Base-by-base conservation (phyloP, 1,140 invertebrate genomes). In the Eriosoma lanigerum region DNA sequence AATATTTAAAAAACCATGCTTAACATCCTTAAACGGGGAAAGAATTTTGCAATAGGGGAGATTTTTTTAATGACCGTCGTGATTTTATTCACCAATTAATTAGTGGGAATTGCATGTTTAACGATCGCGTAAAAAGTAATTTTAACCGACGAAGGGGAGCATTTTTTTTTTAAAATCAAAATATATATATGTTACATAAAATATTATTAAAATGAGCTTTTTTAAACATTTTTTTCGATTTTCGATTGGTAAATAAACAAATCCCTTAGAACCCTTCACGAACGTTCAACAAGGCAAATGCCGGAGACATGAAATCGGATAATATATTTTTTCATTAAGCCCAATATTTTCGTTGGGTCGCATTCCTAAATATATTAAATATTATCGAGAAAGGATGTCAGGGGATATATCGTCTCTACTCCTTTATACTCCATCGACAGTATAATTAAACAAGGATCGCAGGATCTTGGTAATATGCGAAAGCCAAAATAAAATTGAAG, bases 291-390 rank as follows among this genome's bases (percentile, higher is more conserved):
- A 26, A 17, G 26, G 17, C 70, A 50, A n/a, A 54, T 54, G 46
- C 48, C 72, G 38, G 32, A n/a, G n/a, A 62, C 56, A 17, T 48
- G 1, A 78, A 54, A 78, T 68, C 66, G 66, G 66, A 19, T 48
- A 60, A 62, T 62, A 60, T 62, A 78, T 78, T 75, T 75, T 75
- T 78, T 78, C 75, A 78, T 78, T 78, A 78, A 78, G 75, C 54
- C 75, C 52, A 78, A 78, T 78, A 78, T 78, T 78, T 60, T 78
- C 75, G 75, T 78, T 26, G 75, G 75, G 75, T 78, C 44, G 44
- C 75, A 78, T 78, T 78, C 75, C 75, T 78, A 78, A 78, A 78
- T 60, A 78, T 78, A 78, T 76, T 76, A 76, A 76, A 76, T 76
- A 76, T 60, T 78, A 58, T 60, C 54, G 32, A 60, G 38, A 60